Evolutionary conservation across 2,113 vertebrate species (phyloP).

Genomic region (Hemicordylus capensis): DNA sequence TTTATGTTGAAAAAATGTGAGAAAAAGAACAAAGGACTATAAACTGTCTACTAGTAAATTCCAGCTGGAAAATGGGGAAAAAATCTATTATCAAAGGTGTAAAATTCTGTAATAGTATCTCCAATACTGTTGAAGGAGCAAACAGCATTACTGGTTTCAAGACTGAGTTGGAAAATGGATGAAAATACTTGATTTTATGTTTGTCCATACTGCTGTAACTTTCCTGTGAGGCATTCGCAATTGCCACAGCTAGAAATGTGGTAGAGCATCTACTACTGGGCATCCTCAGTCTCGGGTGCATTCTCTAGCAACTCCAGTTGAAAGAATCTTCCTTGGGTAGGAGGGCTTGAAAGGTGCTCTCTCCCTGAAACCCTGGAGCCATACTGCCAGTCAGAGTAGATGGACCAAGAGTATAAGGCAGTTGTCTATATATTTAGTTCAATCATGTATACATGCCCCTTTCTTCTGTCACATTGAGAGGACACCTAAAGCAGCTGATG

Average conservation of each 20-base stretch:
- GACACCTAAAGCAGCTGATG: too few species aligned
- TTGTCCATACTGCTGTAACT: neutral
- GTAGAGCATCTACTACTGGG: too few species aligned
- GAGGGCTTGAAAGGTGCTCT: too few species aligned
- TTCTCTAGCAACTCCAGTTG: too few species aligned
- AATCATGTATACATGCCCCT: too few species aligned
- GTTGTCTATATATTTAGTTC: too few species aligned
- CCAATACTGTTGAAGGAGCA: neutral
- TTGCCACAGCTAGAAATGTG: neutral
- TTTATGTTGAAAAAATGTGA: neutral
- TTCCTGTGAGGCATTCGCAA: neutral
- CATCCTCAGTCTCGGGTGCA: too few species aligned
- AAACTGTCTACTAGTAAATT: neutral
- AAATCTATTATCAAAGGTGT: neutral
- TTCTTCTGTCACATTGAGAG: too few species aligned
- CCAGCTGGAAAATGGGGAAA: neutral
- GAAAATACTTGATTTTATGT: neutral
- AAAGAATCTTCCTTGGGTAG: too few species aligned
- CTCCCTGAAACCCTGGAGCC: too few species aligned
- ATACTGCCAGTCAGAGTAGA: too few species aligned
- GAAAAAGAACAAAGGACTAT: neutral
- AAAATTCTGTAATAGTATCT: neutral
- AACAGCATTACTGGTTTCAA: neutral
- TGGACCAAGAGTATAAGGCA: too few species aligned
- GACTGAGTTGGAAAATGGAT: neutral